Evolutionary conservation across 2,113 vertebrate species (phyloP).

Genomic region (Mellivora capensis): DNA sequence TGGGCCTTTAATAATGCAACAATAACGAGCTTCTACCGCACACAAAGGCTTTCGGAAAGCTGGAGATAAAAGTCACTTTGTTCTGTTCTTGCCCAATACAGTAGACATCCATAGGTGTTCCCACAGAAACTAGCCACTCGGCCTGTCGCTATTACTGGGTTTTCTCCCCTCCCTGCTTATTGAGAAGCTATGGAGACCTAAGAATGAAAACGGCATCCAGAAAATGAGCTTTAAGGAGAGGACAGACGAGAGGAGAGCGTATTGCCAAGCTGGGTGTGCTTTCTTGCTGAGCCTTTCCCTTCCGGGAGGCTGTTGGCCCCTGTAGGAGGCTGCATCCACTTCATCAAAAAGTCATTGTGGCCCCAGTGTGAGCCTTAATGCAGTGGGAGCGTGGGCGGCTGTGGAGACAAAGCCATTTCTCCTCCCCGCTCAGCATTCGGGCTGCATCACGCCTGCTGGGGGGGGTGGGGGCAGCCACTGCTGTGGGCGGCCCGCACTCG

Average conservation of each 20-base stretch:
- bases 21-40: constrained; percentile 66
- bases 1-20: constrained; percentile 75
- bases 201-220: neutral
- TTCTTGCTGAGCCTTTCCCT: neutral
- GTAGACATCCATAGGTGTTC: constrained; percentile 60
- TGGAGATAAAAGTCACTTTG: constrained; percentile 67
- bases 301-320: neutral
- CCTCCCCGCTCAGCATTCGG: neutral
- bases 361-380: neutral
- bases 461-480: neutral
- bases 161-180: neutral
- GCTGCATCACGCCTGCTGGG: accelerated
- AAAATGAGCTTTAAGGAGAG: neutral
- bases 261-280: neutral
- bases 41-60: constrained; percentile 75
- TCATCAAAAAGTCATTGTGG: neutral
- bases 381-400: neutral
- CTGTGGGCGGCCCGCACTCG: accelerated
- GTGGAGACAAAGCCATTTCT: neutral
- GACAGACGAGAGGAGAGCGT: neutral
- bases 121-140: constrained; percentile 11
- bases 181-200: neutral
- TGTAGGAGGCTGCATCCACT: neutral
- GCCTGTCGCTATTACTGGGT: neutral
- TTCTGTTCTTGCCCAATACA: constrained; percentile 15